Conservation (phyloP, 64 coral and sea anemone species). For the Montipora efflorescens region DNA sequence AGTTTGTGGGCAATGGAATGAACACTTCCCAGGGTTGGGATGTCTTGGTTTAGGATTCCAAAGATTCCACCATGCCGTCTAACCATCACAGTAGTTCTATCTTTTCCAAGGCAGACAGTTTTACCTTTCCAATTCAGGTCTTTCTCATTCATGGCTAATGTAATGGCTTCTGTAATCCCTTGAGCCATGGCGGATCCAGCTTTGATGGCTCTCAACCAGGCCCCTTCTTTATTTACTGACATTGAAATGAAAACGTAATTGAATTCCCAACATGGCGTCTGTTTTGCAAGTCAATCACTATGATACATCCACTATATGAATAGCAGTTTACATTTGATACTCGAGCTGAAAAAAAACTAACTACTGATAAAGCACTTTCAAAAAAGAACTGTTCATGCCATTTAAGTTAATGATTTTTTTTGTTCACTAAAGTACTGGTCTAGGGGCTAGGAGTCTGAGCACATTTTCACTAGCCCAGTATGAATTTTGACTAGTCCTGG, state of each 20-base stretch:
- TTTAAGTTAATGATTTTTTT: conserved; percentile 2
- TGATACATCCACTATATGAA: conserved; percentile 9
- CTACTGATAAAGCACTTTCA: not conserved
- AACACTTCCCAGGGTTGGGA: not conserved
- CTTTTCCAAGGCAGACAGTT: conserved; percentile 23
- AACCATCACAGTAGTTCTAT: conserved; percentile 62
- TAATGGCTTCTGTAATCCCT: conserved; percentile 43
- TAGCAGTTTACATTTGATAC: conserved; percentile 8
- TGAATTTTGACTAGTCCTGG: conserved; percentile 46
- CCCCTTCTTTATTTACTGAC: too few relatives aligned
- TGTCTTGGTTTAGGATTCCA: not conserved
- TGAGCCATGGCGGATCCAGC: not conserved
- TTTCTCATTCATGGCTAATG: not conserved
- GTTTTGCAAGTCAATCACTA: conserved; percentile 26
- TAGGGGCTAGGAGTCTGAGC: conserved; percentile 33
- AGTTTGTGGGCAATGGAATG: not conserved
- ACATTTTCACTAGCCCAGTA: conserved; percentile 45
- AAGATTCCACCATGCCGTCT: not conserved
- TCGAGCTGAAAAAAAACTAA: not conserved
- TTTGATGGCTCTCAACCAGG: too few relatives aligned
- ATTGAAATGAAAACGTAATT: too few relatives aligned
- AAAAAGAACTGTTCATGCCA: not conserved
- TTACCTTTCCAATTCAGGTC: conserved; percentile 49
- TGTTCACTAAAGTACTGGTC: conserved; percentile 42
- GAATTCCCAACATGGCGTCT: conserved; percentile 42